Percentiles rank a stretch among this genome's conserved stretches.
Evolutionary conservation across 1,140 invertebrate species (phyloP).

Genomic region (Trichomalopsis sarcophagae): DNA sequence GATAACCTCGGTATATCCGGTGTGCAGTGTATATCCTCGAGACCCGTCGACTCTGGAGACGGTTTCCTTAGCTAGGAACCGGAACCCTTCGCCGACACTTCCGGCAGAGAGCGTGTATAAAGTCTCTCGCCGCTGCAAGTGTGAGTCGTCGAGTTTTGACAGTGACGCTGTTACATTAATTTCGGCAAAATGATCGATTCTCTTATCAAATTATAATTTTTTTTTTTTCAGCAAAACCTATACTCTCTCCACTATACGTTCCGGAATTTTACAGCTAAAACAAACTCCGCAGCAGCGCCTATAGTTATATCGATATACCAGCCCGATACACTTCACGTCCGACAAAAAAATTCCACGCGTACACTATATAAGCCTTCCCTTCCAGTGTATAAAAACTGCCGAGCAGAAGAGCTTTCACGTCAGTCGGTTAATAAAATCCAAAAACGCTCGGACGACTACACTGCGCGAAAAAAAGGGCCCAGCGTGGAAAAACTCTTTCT

Average conservation of each 20-base stretch:
- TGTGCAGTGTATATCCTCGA: neutral
- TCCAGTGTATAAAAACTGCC: no score
- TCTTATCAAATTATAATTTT: no score
- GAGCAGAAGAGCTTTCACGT: neutral
- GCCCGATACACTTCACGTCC: neutral
- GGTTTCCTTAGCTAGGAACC: constrained; percentile 5
- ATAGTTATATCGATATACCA: neutral
- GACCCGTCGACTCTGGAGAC: neutral
- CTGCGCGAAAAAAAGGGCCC: neutral
- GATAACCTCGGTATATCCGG: constrained; percentile 30
- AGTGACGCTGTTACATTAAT: no score
- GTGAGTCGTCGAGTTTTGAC: no score
- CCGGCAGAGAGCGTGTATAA: neutral
- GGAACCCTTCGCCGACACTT: constrained; percentile 17
- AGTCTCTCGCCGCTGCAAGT: neutral
- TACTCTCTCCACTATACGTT: no score
- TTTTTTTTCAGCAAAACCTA: no score
- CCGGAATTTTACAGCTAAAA: no score
- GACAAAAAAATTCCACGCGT: no score
- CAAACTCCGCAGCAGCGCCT: no score
- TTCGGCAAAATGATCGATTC: no score
- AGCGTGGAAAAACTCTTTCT: neutral
- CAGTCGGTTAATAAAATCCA: neutral
- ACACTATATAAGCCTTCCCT: no score
- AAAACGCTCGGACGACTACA: neutral